Percentiles rank a stretch among this genome's conserved stretches.
These are phyloP conservation scores for Diglossa cyanea DNA, from an alignment of 2,797 vertebrate species.

Conservation along the genomic window DNA sequence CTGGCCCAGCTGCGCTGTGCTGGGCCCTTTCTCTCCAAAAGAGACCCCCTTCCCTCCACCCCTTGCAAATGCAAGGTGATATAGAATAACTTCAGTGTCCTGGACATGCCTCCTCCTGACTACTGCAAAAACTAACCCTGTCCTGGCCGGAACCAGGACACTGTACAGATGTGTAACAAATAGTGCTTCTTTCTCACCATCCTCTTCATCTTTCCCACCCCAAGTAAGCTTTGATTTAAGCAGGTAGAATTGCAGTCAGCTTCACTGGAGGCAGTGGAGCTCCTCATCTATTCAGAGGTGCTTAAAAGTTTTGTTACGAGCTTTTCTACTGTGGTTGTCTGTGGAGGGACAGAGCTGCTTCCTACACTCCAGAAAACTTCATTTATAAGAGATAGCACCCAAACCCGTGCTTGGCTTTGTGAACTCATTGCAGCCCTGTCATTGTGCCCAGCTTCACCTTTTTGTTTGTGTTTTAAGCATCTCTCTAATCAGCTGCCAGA, in stretches of 20 bases:
- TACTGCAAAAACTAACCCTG: neutral
- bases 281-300: neutral
- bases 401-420: neutral
- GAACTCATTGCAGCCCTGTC: neutral
- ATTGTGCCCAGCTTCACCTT: neutral
- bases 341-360: neutral
- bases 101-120: neutral
- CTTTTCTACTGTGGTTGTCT: neutral
- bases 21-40: neutral
- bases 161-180: neutral
- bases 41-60: neutral
- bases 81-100: neutral
- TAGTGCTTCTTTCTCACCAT: neutral
- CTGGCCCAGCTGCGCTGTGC: neutral
- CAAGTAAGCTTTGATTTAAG: neutral
- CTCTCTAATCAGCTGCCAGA: neutral
- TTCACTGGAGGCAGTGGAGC: neutral
- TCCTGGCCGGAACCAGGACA: neutral
- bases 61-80: neutral
- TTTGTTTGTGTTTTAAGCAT: slow-evolving; percentile 3
- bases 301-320: neutral
- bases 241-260: neutral
- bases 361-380: neutral
- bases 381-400: neutral
- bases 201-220: neutral